These are phyloP conservation scores for Ecliptopera silaceata DNA, from an alignment of 2,888 invertebrate genomes.

Conservation along the genomic window DNA sequence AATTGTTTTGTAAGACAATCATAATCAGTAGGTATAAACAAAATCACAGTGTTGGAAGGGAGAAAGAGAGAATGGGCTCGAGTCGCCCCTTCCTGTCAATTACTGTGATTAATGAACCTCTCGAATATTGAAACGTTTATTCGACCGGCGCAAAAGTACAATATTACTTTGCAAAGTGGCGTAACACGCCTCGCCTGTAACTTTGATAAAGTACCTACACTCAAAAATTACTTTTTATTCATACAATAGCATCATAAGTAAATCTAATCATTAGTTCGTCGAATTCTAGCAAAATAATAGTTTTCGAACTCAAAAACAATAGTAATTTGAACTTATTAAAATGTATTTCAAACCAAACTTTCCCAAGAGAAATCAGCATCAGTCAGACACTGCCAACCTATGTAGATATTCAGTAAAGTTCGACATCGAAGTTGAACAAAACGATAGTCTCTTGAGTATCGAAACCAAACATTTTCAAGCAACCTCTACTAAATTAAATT, in stretches of 20 bases:
- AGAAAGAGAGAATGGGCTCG: constrained; percentile 55
- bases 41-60: constrained; percentile 48
- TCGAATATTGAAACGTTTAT: constrained; percentile 81
- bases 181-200: constrained; percentile 50
- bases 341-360: constrained; percentile 21
- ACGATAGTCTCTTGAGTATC: constrained; percentile 45
- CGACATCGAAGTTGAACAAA: constrained; percentile 40
- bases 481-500: constrained; percentile 64
- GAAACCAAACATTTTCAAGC: constrained; percentile 60
- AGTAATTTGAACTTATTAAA: constrained; percentile 12
- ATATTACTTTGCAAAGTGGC: constrained; percentile 68
- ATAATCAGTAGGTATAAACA: constrained; percentile 57
- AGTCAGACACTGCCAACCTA: constrained; percentile 20
- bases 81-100: constrained; percentile 76
- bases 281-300: not conserved
- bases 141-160: constrained; percentile 73
- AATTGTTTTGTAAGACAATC: constrained; percentile 46
- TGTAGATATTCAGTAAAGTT: constrained; percentile 27
- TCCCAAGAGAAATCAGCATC: constrained; percentile 27
- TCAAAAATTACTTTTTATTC: constrained; percentile 44
- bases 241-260: not conserved
- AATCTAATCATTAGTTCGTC: not conserved
- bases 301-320: not conserved
- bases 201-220: constrained; percentile 70
- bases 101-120: constrained; percentile 79